Evolutionary conservation across 1,140 invertebrate species (phyloP).

Genomic region (Heterodera carotae): DNA sequence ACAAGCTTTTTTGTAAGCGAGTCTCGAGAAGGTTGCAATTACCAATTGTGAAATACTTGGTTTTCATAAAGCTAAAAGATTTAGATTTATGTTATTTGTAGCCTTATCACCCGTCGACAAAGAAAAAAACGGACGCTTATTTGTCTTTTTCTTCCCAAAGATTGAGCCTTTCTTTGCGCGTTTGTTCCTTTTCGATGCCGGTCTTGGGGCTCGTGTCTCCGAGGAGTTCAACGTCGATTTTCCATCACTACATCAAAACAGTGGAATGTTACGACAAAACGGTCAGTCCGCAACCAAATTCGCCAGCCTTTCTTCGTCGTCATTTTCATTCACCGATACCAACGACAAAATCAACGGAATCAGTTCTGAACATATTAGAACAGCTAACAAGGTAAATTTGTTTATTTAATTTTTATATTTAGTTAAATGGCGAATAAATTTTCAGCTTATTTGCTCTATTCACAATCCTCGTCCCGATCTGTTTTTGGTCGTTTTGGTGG

Average conservation of each 20-base stretch:
- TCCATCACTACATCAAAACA: not conserved
- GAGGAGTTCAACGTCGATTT: conserved; percentile 50
- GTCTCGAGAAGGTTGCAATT: too few species aligned
- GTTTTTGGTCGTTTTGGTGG: conserved; percentile 42
- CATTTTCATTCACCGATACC: conserved; percentile 20
- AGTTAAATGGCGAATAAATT: not conserved
- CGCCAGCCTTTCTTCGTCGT: not conserved
- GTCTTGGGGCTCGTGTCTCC: conserved; percentile 35
- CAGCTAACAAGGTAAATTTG: conserved; percentile 24
- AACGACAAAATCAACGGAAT: conserved; percentile 22
- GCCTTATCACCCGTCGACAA: too few species aligned
- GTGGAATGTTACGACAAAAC: not conserved
- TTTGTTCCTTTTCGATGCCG: conserved; percentile 48
- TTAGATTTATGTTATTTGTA: too few species aligned
- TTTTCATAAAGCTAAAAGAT: too few species aligned
- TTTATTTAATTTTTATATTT: not conserved
- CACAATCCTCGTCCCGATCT: conserved; percentile 38
- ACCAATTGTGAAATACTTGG: too few species aligned
- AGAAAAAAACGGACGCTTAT: too few species aligned
- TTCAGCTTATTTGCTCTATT: conserved; percentile 39
- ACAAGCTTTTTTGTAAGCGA: too few species aligned
- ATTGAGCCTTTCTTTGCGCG: conserved; percentile 54
- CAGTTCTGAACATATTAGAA: conserved; percentile 1
- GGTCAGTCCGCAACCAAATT: conserved; percentile 11
- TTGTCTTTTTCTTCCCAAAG: conserved; percentile 22